Percentiles rank a stretch among this genome's conserved stretches.
phyloP scores from a whole-genome alignment of 2,888 invertebrate species.

The Papilio demoleus region DNA sequence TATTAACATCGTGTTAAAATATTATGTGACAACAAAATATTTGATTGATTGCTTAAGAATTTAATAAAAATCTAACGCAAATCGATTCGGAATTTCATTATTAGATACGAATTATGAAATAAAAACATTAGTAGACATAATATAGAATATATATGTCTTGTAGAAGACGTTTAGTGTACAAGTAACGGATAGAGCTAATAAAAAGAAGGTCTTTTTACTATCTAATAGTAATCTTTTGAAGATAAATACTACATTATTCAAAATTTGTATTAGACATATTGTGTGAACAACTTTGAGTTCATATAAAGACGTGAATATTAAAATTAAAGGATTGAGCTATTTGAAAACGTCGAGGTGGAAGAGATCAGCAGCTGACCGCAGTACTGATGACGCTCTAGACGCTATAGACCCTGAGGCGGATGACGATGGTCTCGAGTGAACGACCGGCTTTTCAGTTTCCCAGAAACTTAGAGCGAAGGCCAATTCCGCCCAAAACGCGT shows the following conservation, averaged over 20 bases:
- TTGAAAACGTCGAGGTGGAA: slow-evolving; percentile 66
- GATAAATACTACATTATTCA: neutral
- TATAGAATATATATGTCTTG: no score
- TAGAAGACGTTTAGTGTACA: neutral
- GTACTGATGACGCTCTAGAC: slow-evolving; percentile 73
- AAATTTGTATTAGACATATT: neutral
- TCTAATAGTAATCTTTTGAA: no score
- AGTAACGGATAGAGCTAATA: neutral
- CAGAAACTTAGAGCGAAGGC: slow-evolving; percentile 89
- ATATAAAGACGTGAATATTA: no score
- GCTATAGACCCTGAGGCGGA: slow-evolving; percentile 56
- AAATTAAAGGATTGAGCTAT: slow-evolving; percentile 42
- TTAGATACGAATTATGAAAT: no score
- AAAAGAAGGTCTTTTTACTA: no score
- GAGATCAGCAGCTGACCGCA: slow-evolving; percentile 72
- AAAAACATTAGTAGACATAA: no score
- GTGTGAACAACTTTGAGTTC: no score
- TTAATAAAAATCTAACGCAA: neutral
- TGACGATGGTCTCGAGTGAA: slow-evolving; percentile 70
- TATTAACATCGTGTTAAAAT: slow-evolving; percentile 52
- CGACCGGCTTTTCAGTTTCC: slow-evolving; percentile 88
- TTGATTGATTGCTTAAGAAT: neutral
- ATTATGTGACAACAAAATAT: neutral
- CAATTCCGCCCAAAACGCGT: slow-evolving; percentile 88
- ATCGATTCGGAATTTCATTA: neutral